A percentile compares a stretch with the other conserved stretches of the same genome.
These are phyloP conservation scores for Tachyglossus aculeatus DNA, from an alignment of 2,797 vertebrate genomes.

Conservation along the genomic window DNA sequence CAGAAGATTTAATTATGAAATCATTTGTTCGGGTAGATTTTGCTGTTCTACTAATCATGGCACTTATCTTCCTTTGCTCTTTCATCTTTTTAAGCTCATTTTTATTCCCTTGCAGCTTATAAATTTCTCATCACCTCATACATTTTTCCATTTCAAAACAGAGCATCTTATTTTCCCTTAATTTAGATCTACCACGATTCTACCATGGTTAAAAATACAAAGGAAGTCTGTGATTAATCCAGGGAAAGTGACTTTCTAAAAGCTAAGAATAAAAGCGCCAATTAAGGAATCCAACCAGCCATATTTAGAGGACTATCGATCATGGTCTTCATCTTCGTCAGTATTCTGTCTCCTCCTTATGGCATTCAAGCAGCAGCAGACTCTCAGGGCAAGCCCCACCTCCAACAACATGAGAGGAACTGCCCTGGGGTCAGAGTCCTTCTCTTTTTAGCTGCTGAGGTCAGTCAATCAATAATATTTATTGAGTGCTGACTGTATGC, in stretches of 20 bases:
- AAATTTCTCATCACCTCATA: slow-evolving; percentile 14
- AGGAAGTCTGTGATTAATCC: neutral
- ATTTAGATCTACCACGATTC: neutral
- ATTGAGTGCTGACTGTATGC: too few species aligned
- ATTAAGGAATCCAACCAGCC: too few species aligned
- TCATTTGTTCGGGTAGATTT: neutral
- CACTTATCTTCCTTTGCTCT: neutral
- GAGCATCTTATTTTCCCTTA: neutral
- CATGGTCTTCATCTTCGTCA: too few species aligned
- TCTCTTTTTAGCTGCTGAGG: too few species aligned
- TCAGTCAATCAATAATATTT: too few species aligned
- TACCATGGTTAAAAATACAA: neutral
- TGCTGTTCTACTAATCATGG: neutral
- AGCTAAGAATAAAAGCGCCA: neutral
- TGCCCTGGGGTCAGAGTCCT: too few species aligned
- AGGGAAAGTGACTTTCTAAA: neutral
- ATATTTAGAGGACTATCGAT: too few species aligned
- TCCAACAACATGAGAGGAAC: too few species aligned
- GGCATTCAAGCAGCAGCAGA: too few species aligned
- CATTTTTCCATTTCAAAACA: slow-evolving; percentile 20
- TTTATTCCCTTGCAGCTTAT: slow-evolving; percentile 13
- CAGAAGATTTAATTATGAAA: slow-evolving; percentile 8
- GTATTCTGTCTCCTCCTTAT: too few species aligned
- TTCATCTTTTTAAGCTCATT: slow-evolving; percentile 7
- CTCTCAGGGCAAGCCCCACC: too few species aligned